Base-by-base conservation (phyloP, 2,797 vertebrate species). In the Pagetopsis macropterus region DNA sequence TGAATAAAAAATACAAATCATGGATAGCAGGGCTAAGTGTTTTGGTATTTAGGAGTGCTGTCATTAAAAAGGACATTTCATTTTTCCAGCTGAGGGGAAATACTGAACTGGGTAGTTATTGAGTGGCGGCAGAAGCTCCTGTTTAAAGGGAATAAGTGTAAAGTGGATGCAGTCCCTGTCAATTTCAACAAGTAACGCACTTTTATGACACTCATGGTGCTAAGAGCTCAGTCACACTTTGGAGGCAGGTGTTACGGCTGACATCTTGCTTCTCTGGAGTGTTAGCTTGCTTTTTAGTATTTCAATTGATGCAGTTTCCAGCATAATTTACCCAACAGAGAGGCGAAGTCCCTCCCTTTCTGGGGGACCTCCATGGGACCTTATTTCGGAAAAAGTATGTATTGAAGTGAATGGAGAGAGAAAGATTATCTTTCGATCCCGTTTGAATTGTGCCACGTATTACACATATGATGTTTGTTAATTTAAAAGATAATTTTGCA, bases 191-290 rank as follows among this genome's bases (percentile, higher is more conserved):
- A 37, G 60, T 9, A 17, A 63, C 45, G 52, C 27, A 46, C 27
- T 54, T 9, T 8, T 11, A 48, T 31, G 41, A 66, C 43, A 48
- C 41, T 10, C 5, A 2, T 49, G 44, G 51, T 44, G 65, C 65
- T 49, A 75, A 61, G 15, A 75, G 57, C 57, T 1, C 4, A 50
- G 10, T 52, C 48, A 54, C 60, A 54, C 48, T 0, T 59, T 4
- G 19, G 55, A 49, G 4, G 37, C 2, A 19, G 31, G 45, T 17
- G 51, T 57, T n/a, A 45, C 1, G 15, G n/a, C 3, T 17, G 43
- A 72, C 57, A 44, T 21, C 9, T 31, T 31, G 14, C 16, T 46
- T 33, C 31, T 9, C 31, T 43, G 13, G 23, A 41, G 31, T 27
- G 4, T 64, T 33, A 3, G 4, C 12, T 31, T n/a, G 46, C 12